A percentile compares a stretch with the other conserved stretches of the same genome.
These are phyloP conservation scores for Hydroisotoma schaefferi DNA, from an alignment of 2,888 invertebrate genomes.

Conservation along the genomic window DNA sequence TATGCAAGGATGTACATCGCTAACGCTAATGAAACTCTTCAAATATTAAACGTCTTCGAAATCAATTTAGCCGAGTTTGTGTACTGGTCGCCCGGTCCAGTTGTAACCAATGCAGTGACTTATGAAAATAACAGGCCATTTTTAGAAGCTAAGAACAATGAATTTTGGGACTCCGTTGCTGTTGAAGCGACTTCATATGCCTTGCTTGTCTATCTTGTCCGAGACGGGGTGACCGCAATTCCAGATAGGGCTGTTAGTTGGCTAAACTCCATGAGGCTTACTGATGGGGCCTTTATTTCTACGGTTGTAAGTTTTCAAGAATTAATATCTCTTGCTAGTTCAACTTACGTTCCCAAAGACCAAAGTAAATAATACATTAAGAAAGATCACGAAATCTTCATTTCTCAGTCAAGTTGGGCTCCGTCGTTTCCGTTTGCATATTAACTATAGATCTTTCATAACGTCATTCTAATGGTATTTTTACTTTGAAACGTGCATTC, in stretches of 20 bases:
- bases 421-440: too few relatives aligned
- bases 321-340: not conserved
- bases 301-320: slow-evolving; percentile 50
- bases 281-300: slow-evolving; percentile 53
- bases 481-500: not conserved
- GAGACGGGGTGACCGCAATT: slow-evolving; percentile 52
- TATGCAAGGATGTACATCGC: not conserved
- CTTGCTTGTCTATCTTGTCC: slow-evolving; percentile 54
- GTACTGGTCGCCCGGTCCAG: slow-evolving; percentile 53
- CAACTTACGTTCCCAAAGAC: too few relatives aligned
- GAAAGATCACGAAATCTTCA: too few relatives aligned
- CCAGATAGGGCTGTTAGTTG: slow-evolving; percentile 53
- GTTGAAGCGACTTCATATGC: slow-evolving; percentile 59
- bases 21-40: not conserved
- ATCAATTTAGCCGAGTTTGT: slow-evolving; percentile 51
- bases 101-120: slow-evolving; percentile 49
- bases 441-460: too few relatives aligned
- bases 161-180: slow-evolving; percentile 55
- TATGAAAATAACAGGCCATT: slow-evolving; percentile 54
- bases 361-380: too few relatives aligned
- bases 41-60: not conserved
- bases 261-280: slow-evolving; percentile 54
- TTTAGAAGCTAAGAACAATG: slow-evolving; percentile 53
- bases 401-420: too few relatives aligned
- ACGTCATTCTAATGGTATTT: too few relatives aligned